Percentiles rank a stretch among this genome's conserved stretches.
These are phyloP conservation scores for Pheucticus melanocephalus DNA, from an alignment of 2,113 vertebrate genomes.

Conservation along the genomic window DNA sequence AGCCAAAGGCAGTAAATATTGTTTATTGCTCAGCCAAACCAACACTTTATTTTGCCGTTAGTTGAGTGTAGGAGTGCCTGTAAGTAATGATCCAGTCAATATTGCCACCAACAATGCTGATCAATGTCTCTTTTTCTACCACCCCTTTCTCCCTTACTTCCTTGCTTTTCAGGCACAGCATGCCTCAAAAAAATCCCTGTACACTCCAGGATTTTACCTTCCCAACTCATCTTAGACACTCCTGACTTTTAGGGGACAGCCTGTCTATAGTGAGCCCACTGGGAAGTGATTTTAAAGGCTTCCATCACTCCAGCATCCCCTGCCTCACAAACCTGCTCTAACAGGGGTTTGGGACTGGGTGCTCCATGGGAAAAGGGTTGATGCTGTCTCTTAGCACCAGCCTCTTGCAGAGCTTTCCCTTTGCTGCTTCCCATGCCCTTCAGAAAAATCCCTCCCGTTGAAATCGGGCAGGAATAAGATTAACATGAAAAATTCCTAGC, in stretches of 20 bases:
- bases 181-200: background rate
- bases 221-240: background rate
- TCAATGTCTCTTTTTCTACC: background rate
- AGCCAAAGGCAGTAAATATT: background rate
- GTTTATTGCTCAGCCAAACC: constrained; percentile 5
- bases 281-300: background rate
- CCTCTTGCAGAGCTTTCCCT: background rate
- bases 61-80: background rate
- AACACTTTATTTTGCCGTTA: background rate
- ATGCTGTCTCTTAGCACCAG: background rate
- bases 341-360: background rate
- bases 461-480: background rate
- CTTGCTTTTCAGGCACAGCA: background rate
- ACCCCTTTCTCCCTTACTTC: background rate
- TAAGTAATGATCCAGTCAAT: background rate
- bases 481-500: background rate
- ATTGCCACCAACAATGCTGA: background rate
- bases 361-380: background rate
- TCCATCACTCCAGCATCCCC: background rate
- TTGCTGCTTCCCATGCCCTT: background rate
- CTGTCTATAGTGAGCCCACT: background rate
- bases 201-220: background rate
- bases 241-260: background rate
- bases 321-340: background rate
- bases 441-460: background rate